These are phyloP conservation scores for Sakesphorus luctuosus DNA, from an alignment of 2,113 vertebrate genomes.

Conservation along the genomic window DNA sequence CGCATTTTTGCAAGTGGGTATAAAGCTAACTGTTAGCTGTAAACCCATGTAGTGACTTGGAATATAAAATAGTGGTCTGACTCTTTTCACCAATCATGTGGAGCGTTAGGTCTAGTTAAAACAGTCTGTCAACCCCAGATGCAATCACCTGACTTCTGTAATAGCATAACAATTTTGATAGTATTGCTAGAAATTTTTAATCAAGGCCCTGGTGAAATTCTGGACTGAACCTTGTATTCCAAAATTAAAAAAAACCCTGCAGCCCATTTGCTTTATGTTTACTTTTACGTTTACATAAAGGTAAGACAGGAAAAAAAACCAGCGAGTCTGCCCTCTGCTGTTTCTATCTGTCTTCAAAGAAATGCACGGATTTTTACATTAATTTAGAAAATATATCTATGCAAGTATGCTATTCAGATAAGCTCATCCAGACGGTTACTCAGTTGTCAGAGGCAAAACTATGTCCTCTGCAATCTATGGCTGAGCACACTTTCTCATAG, in stretches of 20 bases:
- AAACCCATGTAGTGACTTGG: slow-evolving; percentile 47
- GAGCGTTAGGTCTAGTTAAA: slow-evolving; percentile 12
- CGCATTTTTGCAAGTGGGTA: slow-evolving; percentile 52
- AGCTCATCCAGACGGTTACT: not conserved
- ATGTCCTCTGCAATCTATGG: slow-evolving; percentile 79
- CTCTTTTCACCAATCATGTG: not conserved
- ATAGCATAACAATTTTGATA: slow-evolving; percentile 12
- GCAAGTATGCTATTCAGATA: not conserved
- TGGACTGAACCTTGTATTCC: slow-evolving; percentile 35
- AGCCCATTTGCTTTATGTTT: slow-evolving; percentile 30
- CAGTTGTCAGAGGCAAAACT: slow-evolving; percentile 75
- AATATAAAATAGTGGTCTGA: slow-evolving; percentile 46
- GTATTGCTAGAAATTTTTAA: slow-evolving; percentile 65
- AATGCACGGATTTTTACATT: not conserved
- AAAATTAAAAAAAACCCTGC: slow-evolving; percentile 47
- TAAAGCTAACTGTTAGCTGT: slow-evolving; percentile 16
- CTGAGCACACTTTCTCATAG: slow-evolving; percentile 82
- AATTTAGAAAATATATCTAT: slow-evolving; percentile 33
- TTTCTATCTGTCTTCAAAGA: slow-evolving; percentile 34
- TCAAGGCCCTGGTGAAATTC: slow-evolving; percentile 58
- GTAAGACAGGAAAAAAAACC: slow-evolving; percentile 18
- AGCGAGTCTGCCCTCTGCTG: slow-evolving; percentile 55
- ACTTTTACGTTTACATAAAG: not conserved
- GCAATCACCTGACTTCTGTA: slow-evolving; percentile 1
- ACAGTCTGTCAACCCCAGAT: not conserved